These are phyloP conservation scores for Caprella mutica DNA, from an alignment of 2,888 invertebrate genomes.

Conservation along the genomic window DNA sequence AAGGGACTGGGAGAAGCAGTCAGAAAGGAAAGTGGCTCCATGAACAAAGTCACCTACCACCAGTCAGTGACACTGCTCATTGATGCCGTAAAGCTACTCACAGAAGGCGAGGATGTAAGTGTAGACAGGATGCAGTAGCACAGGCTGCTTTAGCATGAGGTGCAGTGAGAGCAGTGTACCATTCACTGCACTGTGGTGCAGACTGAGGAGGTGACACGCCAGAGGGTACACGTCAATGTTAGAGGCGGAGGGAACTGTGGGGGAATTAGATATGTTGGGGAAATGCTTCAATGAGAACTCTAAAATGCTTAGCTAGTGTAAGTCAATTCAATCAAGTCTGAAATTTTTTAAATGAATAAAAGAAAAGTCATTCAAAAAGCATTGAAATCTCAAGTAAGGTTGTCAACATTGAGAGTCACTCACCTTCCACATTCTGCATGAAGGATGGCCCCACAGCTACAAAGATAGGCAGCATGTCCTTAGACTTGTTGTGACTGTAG, in stretches of 20 bases:
- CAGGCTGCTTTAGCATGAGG: conserved; percentile 13
- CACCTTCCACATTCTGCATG: conserved; percentile 36
- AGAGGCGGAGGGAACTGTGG: conserved; percentile 37
- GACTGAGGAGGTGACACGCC: conserved; percentile 40
- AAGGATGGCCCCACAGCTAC: conserved; percentile 43
- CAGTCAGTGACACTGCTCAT: too few species aligned
- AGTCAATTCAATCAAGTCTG: too few species aligned
- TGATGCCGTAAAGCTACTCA: too few species aligned
- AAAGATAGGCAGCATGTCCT: conserved; percentile 43
- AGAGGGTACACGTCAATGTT: conserved; percentile 43
- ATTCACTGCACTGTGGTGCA: conserved; percentile 36
- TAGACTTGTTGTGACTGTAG: conserved; percentile 38
- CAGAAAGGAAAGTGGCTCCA: too few species aligned
- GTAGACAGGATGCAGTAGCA: neutral
- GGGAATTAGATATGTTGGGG: neutral
- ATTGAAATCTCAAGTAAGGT: too few species aligned
- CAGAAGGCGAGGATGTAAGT: neutral
- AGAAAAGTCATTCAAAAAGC: too few species aligned
- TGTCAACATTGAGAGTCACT: too few species aligned
- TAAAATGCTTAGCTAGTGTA: too few species aligned
- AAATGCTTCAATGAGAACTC: too few species aligned
- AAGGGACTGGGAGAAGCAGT: too few species aligned
- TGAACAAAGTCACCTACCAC: too few species aligned
- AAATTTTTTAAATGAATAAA: too few species aligned
- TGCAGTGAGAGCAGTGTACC: conserved; percentile 13